Conservation (phyloP, 2,797 vertebrate genomes). For the Spheniscus humboldti region DNA sequence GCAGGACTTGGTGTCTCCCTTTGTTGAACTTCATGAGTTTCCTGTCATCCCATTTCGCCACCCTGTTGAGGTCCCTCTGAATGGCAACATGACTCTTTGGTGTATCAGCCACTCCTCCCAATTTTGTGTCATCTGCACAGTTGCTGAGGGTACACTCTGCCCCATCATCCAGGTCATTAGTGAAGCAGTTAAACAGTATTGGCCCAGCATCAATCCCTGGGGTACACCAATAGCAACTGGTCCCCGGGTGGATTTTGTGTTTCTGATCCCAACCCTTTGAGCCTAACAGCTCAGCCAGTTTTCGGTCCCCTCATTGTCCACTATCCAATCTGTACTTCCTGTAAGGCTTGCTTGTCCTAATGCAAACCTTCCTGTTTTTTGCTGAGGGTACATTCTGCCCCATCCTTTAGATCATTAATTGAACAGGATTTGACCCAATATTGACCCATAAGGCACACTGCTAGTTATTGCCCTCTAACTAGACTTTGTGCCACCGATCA, state of each 20-base stretch:
- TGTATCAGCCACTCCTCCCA: background rate
- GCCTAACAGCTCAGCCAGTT: background rate
- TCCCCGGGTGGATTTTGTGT: background rate
- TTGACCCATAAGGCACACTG: background rate
- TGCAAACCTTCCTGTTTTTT: background rate
- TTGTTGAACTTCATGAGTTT: background rate
- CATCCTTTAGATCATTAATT: background rate
- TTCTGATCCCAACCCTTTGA: background rate
- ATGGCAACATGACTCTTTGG: background rate
- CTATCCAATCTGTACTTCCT: background rate
- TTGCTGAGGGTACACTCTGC: background rate
- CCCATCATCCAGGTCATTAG: background rate
- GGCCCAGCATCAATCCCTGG: background rate
- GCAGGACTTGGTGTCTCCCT: background rate
- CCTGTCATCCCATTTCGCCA: accelerated
- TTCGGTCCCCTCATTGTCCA: background rate
- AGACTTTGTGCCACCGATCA: background rate
- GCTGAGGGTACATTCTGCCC: background rate
- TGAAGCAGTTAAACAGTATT: background rate
- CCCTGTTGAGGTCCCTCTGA: background rate
- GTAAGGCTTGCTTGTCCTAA: background rate
- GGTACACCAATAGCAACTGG: background rate
- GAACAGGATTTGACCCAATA: background rate
- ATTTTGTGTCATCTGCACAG: background rate
- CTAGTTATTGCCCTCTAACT: background rate